Percentiles rank a stretch among this genome's conserved stretches.
These are phyloP conservation scores for Leptopilina drosophilae DNA, from an alignment of 2,888 invertebrate species.

Conservation along the genomic window DNA sequence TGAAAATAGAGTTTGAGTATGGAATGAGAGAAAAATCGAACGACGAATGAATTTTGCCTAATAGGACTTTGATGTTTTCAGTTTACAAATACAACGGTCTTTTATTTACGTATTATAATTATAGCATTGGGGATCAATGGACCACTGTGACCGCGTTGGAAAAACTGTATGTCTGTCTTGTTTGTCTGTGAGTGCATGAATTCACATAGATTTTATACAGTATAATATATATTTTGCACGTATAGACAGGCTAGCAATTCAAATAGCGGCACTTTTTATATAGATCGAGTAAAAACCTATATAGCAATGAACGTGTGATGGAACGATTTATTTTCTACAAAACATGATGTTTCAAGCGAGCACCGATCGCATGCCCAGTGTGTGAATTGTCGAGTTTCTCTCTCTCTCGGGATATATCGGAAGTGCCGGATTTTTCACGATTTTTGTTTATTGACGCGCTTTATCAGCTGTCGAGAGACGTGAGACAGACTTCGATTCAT, in stretches of 20 bases:
- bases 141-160: conserved; percentile 18
- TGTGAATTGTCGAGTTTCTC: conserved; percentile 17
- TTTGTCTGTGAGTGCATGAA: conserved; percentile 1
- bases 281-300: not conserved
- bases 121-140: conserved; percentile 22
- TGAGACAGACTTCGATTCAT: conserved; percentile 14
- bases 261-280: conserved; percentile 11
- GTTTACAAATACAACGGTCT: conserved; percentile 19
- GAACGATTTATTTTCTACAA: conserved; percentile 26
- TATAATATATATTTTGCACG: not conserved
- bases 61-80: conserved; percentile 17
- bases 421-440: conserved; percentile 27
- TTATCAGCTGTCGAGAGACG: conserved; percentile 22
- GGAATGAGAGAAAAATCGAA: not conserved
- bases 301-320: conserved; percentile 13
- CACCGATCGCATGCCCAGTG: not conserved
- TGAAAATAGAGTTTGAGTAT: not conserved
- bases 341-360: conserved; percentile 12
- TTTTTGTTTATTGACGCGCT: conserved; percentile 36
- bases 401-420: conserved; percentile 10
- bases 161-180: not conserved
- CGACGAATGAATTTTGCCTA: conserved; percentile 17
- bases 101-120: conserved; percentile 36
- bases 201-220: conserved; percentile 8
- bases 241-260: not conserved